Percentiles rank a stretch among this genome's conserved stretches.
phyloP scores from a whole-genome alignment of 2,888 invertebrate genomes.

The Lycophotia porphyrea region DNA sequence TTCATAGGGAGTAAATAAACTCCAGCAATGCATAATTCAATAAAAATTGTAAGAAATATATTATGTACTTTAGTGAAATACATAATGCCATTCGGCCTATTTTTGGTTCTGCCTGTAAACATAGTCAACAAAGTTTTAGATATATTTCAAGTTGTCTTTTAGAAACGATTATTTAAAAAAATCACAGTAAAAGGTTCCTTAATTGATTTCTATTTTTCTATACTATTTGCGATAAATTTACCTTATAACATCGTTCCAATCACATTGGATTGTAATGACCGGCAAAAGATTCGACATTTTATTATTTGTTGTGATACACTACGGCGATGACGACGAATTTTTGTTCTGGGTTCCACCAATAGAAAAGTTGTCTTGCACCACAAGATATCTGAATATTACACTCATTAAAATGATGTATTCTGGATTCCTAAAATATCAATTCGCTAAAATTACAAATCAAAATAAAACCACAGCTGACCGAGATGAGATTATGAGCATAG shows the following conservation, averaged over 20 bases:
- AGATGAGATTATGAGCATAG: neutral
- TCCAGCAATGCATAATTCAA: neutral
- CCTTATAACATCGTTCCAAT: conserved; percentile 90
- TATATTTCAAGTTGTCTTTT: neutral
- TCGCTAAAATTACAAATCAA: conserved; percentile 60
- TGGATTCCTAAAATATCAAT: conserved; percentile 44
- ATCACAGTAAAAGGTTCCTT: neutral
- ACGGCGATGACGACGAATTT: neutral
- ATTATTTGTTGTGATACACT: conserved; percentile 6
- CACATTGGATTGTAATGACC: conserved; percentile 87
- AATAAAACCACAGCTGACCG: conserved; percentile 53
- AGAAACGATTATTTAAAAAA: neutral
- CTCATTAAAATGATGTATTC: conserved; percentile 13
- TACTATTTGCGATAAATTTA: conserved; percentile 61
- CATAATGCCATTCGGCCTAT: neutral
- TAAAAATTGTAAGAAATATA: neutral
- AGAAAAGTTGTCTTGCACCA: neutral
- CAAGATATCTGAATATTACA: conserved; percentile 7
- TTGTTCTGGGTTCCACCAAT: conserved; percentile 1
- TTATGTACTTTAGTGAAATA: neutral
- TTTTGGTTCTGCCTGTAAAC: neutral
- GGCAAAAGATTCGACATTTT: conserved; percentile 78
- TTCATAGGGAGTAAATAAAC: neutral
- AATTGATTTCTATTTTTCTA: neutral
- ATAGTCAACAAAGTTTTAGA: neutral